Evolutionary conservation across 2,888 invertebrate genomes (phyloP), one percentile per base, ranked within the genome.

Genomic region (Hybos culiciformis): DNA sequence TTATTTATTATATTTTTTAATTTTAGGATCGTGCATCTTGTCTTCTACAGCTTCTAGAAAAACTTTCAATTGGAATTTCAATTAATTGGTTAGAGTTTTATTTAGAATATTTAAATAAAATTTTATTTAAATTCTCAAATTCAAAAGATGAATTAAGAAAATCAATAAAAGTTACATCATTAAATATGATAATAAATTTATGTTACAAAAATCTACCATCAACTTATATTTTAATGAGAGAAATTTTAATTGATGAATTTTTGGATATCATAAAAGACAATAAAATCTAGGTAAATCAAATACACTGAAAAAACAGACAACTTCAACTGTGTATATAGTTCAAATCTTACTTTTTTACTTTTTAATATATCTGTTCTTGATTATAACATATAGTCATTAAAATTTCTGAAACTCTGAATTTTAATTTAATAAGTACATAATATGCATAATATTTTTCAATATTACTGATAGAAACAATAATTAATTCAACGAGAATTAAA

Each of bases 181-280:
- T 46, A 15, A 43, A 43, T 9, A 21, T 42, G 15, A 29, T 48
- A 7, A 41, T 48, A 31, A 48, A 48, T 44, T 41, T 48, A 23
- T 48, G 48, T 26, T 45, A 48, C 37, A 48, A 48, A 42, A 48
- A 48, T 39, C 26, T 48, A 15, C 48, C 48, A 17, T 18, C 45
- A 5, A 36, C 38, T 9, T 46, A 46, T 26, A 15, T 44, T 23
- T 18, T 48, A 6, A 19, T 37, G 9, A 38, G 37, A 26, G 37
- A 23, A 9, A 23, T 45, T 9, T 26, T 41, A 12, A 37, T 34
- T 17, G 37, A 39, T 19, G 23, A 43, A 17, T 45, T 47, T 32
- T 9, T 38, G 8, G 41, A 31, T 32, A n/a, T 37, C 12, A 47
- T 47, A 24, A 29, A 45, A 24, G 14, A 38, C 5, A n/a, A 36